phyloP scores from a whole-genome alignment of 2,797 vertebrate genomes.

The Microctenopoma lineatum region DNA sequence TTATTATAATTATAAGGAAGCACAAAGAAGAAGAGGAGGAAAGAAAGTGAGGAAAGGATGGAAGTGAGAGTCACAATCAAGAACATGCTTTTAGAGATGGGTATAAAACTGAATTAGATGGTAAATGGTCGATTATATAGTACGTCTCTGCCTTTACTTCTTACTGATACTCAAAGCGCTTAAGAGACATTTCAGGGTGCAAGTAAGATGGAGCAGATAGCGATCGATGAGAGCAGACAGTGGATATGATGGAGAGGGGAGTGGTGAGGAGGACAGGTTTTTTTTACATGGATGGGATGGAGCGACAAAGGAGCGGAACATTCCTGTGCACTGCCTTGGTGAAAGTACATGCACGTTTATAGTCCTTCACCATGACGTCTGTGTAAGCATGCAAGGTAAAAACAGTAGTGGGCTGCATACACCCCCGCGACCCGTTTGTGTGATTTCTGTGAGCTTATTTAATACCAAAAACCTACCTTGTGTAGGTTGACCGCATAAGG shows the following conservation, averaged over 20 bases:
- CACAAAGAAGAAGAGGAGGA: conserved; percentile 15
- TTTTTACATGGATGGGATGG: conserved; percentile 6
- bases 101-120: background rate
- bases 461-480: conserved; percentile 83
- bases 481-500: conserved; percentile 92
- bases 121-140: too few relatives aligned
- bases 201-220: conserved; percentile 3
- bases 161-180: too few relatives aligned
- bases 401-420: background rate
- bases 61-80: background rate
- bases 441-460: background rate
- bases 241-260: background rate
- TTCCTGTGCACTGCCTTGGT: background rate
- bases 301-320: background rate
- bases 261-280: too few relatives aligned
- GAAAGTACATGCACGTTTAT: background rate
- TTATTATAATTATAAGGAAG: conserved; percentile 18
- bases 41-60: background rate
- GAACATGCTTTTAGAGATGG: background rate
- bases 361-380: background rate
- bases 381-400: background rate
- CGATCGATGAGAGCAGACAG: conserved; percentile 3
- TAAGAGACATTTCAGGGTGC: conserved; percentile 7
- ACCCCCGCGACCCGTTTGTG: background rate
- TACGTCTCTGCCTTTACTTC: too few relatives aligned